Evolutionary conservation across 2,113 vertebrate species (phyloP), one percentile per base, ranked within the genome.

Genomic region (Lanius ludovicianus): DNA sequence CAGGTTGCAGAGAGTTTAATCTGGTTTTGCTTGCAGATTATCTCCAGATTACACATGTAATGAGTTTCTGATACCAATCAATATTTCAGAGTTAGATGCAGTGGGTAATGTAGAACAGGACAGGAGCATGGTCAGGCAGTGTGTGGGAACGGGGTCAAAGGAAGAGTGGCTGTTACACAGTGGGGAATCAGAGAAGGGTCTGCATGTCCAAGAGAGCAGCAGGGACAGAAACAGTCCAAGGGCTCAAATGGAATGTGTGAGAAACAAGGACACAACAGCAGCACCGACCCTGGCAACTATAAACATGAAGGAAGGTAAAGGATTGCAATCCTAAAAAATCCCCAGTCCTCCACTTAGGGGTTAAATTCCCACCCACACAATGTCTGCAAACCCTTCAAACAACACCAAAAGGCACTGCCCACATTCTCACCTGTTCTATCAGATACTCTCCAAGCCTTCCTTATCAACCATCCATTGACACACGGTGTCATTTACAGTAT

Each of bases 51-150:
- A 57, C 3, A 3, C 2, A 27, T 3, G 9, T 13, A 23, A 44
- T 7, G 57, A 50, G 41, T 8, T 60, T 37, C 59, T 75, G 78
- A 63, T 15, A 15, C 2, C 39, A 27, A 49, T 5, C 23, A 31
- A 15, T 46, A 55, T 24, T 55, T 31, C 42, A 30, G 23, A 31
- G n/a, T 28, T 57, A 35, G 39, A 33, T 4, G 15, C 23, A 28
- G 15, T 18, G 35, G 50, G 27, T 22, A 55, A 30, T 5, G 10
- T 1, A 57, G 21, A 13, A 33, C 30, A 15, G 27, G 28, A 37
- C 20, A 74, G 64, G 46, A 86, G 11, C 14, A 2, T 0, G 15
- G n/a, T 2, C 0, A 1, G 53, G 25, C 42, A 23, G 9, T 7
- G 53, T 3, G 1, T 5, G 42, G 60, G 47, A 11, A 14, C 5